A percentile compares a stretch with the other conserved stretches of the same genome.
Conservation (phyloP, 2,888 invertebrate species). For the Polyploca ridens region DNA sequence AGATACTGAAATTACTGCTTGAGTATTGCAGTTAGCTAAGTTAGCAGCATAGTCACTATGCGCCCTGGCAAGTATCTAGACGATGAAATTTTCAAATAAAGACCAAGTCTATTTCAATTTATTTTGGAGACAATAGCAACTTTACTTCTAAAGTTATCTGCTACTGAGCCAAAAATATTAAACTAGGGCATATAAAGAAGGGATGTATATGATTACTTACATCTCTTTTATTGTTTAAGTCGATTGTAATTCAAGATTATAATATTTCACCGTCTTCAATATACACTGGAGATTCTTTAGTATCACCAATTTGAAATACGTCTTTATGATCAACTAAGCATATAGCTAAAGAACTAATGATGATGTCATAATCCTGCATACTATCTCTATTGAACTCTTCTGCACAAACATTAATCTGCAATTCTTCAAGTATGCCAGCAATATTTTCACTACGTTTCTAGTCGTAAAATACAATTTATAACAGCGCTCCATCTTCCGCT, state of each 20-base stretch:
- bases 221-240: neutral
- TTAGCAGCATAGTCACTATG: neutral
- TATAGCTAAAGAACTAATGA: too few species aligned
- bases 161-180: neutral
- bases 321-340: too few species aligned
- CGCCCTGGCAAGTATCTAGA: neutral
- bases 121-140: neutral
- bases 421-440: neutral
- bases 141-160: neutral
- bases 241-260: neutral
- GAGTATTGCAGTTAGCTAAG: neutral
- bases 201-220: neutral
- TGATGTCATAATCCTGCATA: too few species aligned
- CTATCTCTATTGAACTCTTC: too few species aligned
- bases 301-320: too few species aligned
- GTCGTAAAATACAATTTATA: neutral
- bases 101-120: neutral
- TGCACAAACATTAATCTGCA: too few species aligned
- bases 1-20: too few species aligned
- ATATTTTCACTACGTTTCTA: neutral
- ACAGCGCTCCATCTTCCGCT: neutral
- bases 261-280: neutral
- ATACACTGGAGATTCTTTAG: too few species aligned
- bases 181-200: neutral
- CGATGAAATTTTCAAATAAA: neutral